Evolutionary conservation across 2,888 invertebrate species (phyloP).

Genomic region (Ceriagrion tenellum): DNA sequence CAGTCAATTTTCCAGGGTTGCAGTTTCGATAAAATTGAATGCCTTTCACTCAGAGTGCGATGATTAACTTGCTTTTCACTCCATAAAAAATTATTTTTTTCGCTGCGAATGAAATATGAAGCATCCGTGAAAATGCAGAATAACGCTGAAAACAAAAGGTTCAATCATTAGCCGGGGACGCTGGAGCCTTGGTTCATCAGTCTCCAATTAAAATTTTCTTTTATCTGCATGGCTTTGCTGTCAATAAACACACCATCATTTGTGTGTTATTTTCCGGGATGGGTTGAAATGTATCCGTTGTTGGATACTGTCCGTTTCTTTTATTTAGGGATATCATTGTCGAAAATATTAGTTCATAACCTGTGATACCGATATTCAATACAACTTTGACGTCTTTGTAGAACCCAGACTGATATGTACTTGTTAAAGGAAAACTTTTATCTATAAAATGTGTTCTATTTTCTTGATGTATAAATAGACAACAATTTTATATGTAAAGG

Average conservation of each 20-base stretch:
- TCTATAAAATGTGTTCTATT: too few relatives aligned
- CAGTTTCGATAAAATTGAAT: neutral
- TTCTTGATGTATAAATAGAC: too few relatives aligned
- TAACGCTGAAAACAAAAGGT: neutral
- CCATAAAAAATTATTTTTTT: neutral
- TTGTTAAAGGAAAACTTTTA: too few relatives aligned
- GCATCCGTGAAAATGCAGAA: neutral
- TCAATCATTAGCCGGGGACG: neutral
- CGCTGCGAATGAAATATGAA: neutral
- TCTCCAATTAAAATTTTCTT: neutral
- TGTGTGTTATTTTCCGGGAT: too few relatives aligned
- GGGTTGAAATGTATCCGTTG: too few relatives aligned
- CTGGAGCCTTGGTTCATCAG: neutral
- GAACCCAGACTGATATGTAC: too few relatives aligned
- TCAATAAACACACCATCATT: neutral
- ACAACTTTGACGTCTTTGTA: too few relatives aligned
- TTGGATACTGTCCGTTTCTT: too few relatives aligned
- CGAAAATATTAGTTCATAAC: too few relatives aligned
- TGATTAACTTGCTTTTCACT: neutral
- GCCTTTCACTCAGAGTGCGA: neutral
- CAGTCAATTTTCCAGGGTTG: neutral
- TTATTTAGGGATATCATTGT: too few relatives aligned
- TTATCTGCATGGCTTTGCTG: neutral
- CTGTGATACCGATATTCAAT: too few relatives aligned
- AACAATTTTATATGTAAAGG: too few relatives aligned